A percentile compares a stretch with the other conserved stretches of the same genome.
phyloP scores from a whole-genome alignment of 2,888 invertebrate genomes.

The Platyscelio sp. region DNA sequence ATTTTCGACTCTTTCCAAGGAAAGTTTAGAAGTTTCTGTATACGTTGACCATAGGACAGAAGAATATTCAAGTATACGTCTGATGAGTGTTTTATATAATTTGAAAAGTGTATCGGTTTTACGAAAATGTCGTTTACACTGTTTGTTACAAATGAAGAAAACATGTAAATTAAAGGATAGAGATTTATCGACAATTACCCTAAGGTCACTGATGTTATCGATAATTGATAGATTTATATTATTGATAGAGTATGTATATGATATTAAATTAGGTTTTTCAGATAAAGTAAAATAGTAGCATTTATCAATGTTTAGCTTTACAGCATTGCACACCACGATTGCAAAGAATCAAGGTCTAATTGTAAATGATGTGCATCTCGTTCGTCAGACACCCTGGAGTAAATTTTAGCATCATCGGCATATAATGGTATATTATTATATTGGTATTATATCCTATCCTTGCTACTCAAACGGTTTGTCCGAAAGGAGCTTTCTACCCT shows the following conservation, averaged over 20 bases:
- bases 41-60: neutral
- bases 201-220: neutral
- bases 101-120: neutral
- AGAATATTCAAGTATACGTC: neutral
- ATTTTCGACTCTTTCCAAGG: neutral
- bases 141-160: neutral
- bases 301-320: neutral
- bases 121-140: neutral
- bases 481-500: too few relatives aligned
- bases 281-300: neutral
- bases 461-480: too few relatives aligned
- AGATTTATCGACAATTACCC: neutral
- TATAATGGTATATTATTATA: neutral
- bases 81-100: neutral
- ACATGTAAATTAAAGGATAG: neutral
- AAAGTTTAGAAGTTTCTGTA: neutral
- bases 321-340: neutral
- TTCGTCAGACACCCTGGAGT: neutral
- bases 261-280: neutral
- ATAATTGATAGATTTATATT: neutral
- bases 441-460: too few relatives aligned
- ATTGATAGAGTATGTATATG: neutral
- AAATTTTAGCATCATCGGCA: neutral
- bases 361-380: neutral
- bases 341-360: neutral